Conservation (phyloP, 2,888 invertebrate genomes). For the Pseudoips prasinana region DNA sequence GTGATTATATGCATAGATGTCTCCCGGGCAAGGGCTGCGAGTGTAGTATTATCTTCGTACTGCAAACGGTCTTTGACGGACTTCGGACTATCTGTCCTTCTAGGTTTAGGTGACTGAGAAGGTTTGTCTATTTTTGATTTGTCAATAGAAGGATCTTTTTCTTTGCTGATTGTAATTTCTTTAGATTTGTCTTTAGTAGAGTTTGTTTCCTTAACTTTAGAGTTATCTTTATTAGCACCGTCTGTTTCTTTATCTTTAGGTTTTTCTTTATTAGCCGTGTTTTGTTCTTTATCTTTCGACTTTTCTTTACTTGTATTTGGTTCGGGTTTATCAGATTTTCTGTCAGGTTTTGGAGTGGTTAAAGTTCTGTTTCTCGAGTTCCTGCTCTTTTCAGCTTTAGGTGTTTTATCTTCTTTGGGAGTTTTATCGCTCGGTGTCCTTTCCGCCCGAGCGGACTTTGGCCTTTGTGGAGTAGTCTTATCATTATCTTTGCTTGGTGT, state of each 20-base stretch:
- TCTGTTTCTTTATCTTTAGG: too few species aligned
- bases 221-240: slow-evolving; percentile 32
- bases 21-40: slow-evolving; percentile 52
- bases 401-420: slow-evolving; percentile 31
- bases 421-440: slow-evolving; percentile 31
- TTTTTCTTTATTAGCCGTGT: slow-evolving; percentile 23
- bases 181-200: slow-evolving; percentile 21
- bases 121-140: slow-evolving; percentile 11
- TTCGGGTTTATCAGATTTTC: slow-evolving; percentile 27
- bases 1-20: slow-evolving; percentile 25
- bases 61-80: slow-evolving; percentile 42
- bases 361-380: slow-evolving; percentile 48
- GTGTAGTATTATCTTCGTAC: slow-evolving; percentile 57
- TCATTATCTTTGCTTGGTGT: slow-evolving; percentile 25
- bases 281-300: slow-evolving; percentile 34
- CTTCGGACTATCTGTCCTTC: slow-evolving; percentile 27
- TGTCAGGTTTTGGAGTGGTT: slow-evolving; percentile 35
- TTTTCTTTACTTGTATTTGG: slow-evolving; percentile 31
- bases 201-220: slow-evolving; percentile 34
- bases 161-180: slow-evolving; percentile 15
- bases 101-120: slow-evolving; percentile 9
- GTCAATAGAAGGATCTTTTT: slow-evolving; percentile 21
- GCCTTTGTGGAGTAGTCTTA: slow-evolving; percentile 21
- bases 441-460: slow-evolving; percentile 28
- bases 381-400: slow-evolving; percentile 40